Percentiles rank a stretch among this genome's conserved stretches.
Evolutionary conservation across 2,888 invertebrate genomes (phyloP).

Genomic region (Drosophila ochracea): DNA sequence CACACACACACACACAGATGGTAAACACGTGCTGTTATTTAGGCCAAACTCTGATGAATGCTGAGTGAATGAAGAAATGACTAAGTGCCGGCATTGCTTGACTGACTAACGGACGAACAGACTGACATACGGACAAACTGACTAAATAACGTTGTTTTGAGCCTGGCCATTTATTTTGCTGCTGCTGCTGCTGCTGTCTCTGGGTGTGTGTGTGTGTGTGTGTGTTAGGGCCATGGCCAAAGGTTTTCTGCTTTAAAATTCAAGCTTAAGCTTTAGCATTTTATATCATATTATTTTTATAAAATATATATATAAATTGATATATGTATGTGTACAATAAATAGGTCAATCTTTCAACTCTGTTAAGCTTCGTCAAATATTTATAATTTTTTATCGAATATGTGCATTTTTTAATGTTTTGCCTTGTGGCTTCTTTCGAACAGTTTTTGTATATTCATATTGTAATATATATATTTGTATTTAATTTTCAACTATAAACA

Average conservation of each 20-base stretch:
- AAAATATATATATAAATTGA: background rate
- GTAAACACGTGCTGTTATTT: slow-evolving; percentile 50
- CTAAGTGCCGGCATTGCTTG: slow-evolving; percentile 50
- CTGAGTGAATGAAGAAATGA: slow-evolving; percentile 62
- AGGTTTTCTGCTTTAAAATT: slow-evolving; percentile 50
- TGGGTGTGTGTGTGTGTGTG: background rate
- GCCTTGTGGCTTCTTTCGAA: background rate
- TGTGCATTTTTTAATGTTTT: background rate
- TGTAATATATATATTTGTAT: too few species aligned
- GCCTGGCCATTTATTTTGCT: slow-evolving; percentile 41
- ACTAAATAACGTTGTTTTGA: slow-evolving; percentile 19
- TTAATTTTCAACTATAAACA: too few species aligned
- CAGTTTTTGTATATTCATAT: background rate
- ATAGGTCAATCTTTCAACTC: background rate
- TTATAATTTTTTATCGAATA: background rate
- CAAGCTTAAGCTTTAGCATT: slow-evolving; percentile 11
- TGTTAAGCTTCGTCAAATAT: background rate
- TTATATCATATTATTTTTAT: too few species aligned
- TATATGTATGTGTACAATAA: background rate
- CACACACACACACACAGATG: slow-evolving; percentile 3
- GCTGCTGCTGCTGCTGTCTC: slow-evolving; percentile 11
- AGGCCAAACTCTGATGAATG: slow-evolving; percentile 57
- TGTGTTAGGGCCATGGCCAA: slow-evolving; percentile 49
- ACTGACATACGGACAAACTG: slow-evolving; percentile 19
- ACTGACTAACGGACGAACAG: slow-evolving; percentile 26